Base-by-base conservation (phyloP, 2,797 vertebrate genomes). In the Clarias laeviceps region DNA sequence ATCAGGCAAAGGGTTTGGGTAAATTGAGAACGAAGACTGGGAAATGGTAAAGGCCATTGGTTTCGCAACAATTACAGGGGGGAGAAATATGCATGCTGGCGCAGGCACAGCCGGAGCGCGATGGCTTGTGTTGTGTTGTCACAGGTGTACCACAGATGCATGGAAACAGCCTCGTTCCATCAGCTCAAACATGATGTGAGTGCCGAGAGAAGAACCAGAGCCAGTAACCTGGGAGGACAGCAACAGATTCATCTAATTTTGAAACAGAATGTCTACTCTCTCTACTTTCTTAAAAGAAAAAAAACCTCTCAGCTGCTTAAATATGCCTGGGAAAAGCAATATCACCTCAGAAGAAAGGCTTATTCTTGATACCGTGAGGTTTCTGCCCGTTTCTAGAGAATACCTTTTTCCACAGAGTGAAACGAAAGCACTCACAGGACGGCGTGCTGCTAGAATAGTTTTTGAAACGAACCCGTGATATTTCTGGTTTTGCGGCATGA, bases 1-100 rank as follows among this genome's bases (percentile, higher is more conserved):
- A 94, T 93, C 91, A 89, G 56, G 57, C 86, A 85, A 89, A 88
- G 88, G 88, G 88, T 88, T 57, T 57, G 61, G 73, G 29, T 66
- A 77, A 34, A 74, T 81, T 29, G 68, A 80, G 64, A 76, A 61
- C 14, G 69, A 80, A 66, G 85, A 65, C 56, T 70, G 59, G 59
- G 34, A 70, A 86, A 84, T 37, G 81, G 73, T 81, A 57, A 66
- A 73, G 69, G 82, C 15, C 59, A 22, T 15, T 84, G 62, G 29
- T 88, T 81, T 86, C 56, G 12, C 22, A 59, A 32, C 62, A 82
- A 27, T 70, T 59, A 73, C 69, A 69, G 40, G 29, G 18, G 24
- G 50, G 14, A 34, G 12, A 4, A 64, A 12, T 72, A 29, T 11
- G 64, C 66, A 40, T 24, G 50, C 59, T 18, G 59, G 45, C 24